Conservation (phyloP, 1,140 invertebrate genomes). For the Euwallacea fornicatus region DNA sequence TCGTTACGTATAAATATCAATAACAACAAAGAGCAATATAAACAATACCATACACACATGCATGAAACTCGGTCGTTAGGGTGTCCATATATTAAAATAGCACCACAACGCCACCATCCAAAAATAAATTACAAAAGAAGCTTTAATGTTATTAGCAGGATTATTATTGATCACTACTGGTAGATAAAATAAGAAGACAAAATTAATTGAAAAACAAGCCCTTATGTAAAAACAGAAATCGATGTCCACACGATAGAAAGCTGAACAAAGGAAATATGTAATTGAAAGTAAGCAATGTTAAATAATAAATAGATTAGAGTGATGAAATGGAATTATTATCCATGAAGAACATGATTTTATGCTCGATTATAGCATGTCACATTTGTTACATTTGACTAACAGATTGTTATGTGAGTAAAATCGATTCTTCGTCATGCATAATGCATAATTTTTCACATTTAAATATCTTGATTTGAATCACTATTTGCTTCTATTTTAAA, state of each 20-base stretch:
- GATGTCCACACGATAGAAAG: not conserved
- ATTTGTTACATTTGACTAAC: constrained; percentile 11
- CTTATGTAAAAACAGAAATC: not conserved
- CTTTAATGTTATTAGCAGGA: too few relatives aligned
- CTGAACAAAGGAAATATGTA: not conserved
- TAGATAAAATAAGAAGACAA: not conserved
- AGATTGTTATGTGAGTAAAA: constrained; percentile 4
- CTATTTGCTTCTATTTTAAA: too few relatives aligned
- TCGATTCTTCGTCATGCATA: not conserved
- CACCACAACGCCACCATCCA: too few relatives aligned
- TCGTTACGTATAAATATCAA: not conserved
- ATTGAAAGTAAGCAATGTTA: constrained; percentile 12
- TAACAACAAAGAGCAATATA: not conserved
- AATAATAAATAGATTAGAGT: constrained; percentile 18
- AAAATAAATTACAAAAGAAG: too few relatives aligned
- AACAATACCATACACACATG: too few relatives aligned
- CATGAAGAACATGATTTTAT: constrained; percentile 18
- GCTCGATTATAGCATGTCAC: constrained; percentile 5
- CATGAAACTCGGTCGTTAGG: not conserved
- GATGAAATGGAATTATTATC: constrained; percentile 8
- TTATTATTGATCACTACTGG: too few relatives aligned
- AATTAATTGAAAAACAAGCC: not conserved
- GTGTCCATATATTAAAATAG: too few relatives aligned
- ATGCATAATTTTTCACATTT: not conserved
- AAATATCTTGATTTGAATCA: not conserved